Percentiles rank a stretch among this genome's conserved stretches.
phyloP scores from a whole-genome alignment of 1,140 invertebrate genomes.

The Ips nitidus region DNA sequence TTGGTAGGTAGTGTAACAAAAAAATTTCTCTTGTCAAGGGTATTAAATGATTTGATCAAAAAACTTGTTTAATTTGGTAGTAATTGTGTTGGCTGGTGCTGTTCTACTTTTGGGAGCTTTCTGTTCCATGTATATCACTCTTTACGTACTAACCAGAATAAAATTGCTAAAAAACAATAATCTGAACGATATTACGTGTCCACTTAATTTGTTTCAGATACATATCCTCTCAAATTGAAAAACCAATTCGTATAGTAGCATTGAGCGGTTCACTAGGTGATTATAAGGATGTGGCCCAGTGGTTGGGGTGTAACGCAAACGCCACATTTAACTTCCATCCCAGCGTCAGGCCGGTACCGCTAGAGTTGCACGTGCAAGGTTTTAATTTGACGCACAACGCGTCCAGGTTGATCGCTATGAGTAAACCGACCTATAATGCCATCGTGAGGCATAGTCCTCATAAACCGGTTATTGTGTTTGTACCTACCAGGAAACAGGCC shows the following conservation, averaged over 20 bases:
- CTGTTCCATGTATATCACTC: no score
- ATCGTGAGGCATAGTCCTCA: conserved; percentile 85
- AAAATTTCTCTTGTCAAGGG: no score
- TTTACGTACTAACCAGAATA: no score
- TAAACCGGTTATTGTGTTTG: conserved; percentile 95
- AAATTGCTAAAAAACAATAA: no score
- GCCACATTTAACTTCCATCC: conserved; percentile 98
- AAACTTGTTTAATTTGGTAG: no score
- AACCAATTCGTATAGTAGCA: conserved; percentile 93
- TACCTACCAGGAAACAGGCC: conserved; percentile 92
- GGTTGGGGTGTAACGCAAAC: conserved; percentile 92
- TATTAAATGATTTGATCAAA: no score
- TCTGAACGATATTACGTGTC: no score
- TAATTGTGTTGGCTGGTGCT: no score
- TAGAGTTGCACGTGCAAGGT: conserved; percentile 95
- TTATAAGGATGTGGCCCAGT: conserved; percentile 93
- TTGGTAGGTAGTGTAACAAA: no score
- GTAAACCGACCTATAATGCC: conserved; percentile 94
- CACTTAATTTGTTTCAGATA: conserved; percentile 57
- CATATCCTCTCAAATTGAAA: conserved; percentile 94
- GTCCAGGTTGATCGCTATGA: conserved; percentile 94
- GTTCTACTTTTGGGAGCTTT: no score
- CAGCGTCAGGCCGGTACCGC: conserved; percentile 89
- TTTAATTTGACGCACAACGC: conserved; percentile 98
- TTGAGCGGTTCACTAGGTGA: conserved; percentile 93